These are phyloP conservation scores for Ormyrus labotus DNA, from an alignment of 2,888 invertebrate genomes.

Conservation along the genomic window DNA sequence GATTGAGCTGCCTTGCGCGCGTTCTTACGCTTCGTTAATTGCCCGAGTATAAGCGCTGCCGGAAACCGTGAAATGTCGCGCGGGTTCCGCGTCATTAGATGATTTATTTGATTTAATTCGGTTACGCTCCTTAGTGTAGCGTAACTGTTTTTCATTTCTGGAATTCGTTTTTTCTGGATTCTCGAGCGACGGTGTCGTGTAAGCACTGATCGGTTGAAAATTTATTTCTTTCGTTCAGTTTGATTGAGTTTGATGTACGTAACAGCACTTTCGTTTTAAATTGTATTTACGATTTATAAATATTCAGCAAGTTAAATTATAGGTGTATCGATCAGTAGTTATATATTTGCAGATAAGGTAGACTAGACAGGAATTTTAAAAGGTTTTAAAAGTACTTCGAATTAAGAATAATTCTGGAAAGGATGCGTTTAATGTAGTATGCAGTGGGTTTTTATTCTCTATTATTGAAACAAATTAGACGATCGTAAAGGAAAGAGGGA, in stretches of 20 bases:
- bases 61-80: constrained; percentile 19
- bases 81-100: background rate
- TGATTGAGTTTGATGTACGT: too few species aligned
- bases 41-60: background rate
- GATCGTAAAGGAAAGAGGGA: constrained; percentile 29
- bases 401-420: background rate
- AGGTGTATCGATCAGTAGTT: too few species aligned
- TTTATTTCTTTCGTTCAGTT: too few species aligned
- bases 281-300: too few species aligned
- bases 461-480: constrained; percentile 32
- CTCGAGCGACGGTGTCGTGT: too few species aligned
- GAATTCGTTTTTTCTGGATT: background rate
- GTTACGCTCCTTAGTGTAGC: background rate
- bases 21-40: constrained; percentile 41
- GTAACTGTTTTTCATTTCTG: background rate
- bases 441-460: constrained; percentile 7
- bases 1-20: constrained; percentile 27
- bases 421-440: background rate
- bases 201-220: too few species aligned
- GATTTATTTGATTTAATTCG: constrained; percentile 30
- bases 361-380: background rate
- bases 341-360: background rate
- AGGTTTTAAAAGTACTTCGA: background rate
- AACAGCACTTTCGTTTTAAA: too few species aligned
- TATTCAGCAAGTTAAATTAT: too few species aligned